phyloP scores from a whole-genome alignment of 2,797 vertebrate genomes.

The Spinibarbus caldwelli region DNA sequence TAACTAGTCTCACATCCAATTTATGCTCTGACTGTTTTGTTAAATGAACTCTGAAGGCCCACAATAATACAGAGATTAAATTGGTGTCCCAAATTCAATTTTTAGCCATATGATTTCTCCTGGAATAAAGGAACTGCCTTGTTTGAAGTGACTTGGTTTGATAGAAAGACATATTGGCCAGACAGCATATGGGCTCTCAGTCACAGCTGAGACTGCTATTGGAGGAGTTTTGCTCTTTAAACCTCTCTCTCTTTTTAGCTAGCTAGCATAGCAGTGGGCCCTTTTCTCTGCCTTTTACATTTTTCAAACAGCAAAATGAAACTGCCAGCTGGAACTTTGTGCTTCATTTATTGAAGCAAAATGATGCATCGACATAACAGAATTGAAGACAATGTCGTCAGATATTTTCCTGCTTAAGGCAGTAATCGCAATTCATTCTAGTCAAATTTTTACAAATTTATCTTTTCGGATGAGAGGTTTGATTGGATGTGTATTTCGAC shows the following conservation, averaged over 20 bases:
- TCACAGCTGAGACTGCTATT: slow-evolving; percentile 53
- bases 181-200: slow-evolving; percentile 61
- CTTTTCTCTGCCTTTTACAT: background rate
- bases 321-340: background rate
- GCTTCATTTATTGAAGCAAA: background rate
- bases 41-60: slow-evolving; percentile 29
- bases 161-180: slow-evolving; percentile 48
- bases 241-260: background rate
- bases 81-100: slow-evolving; percentile 35
- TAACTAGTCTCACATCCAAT: slow-evolving; percentile 34
- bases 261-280: background rate
- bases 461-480: background rate
- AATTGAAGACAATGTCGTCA: background rate
- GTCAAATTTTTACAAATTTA: background rate
- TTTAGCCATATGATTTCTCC: slow-evolving; percentile 29
- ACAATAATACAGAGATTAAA: slow-evolving; percentile 35
- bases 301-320: background rate
- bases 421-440: background rate
- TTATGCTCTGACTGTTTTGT: slow-evolving; percentile 21
- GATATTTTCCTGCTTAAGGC: background rate
- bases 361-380: background rate
- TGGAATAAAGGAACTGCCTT: slow-evolving; percentile 47
- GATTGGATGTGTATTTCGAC: background rate
- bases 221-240: slow-evolving; percentile 1
- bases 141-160: slow-evolving; percentile 40